These are phyloP conservation scores for Cephus pulcher DNA, from an alignment of 2,888 invertebrate species.

Conservation along the genomic window DNA sequence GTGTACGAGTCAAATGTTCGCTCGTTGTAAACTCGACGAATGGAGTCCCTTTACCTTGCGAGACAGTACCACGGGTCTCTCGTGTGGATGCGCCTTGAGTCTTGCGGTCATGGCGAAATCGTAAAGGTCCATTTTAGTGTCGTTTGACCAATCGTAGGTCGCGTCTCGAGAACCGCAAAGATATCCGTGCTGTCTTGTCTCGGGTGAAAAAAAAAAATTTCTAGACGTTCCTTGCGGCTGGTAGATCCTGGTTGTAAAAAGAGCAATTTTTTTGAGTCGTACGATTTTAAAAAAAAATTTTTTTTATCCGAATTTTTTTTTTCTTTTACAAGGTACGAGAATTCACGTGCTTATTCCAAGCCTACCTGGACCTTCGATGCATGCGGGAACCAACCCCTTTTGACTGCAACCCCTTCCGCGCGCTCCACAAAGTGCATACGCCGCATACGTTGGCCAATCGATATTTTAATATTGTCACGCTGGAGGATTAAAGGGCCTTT, in stretches of 20 bases:
- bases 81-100: background rate
- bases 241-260: background rate
- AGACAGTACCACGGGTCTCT: background rate
- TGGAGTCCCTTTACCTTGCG: background rate
- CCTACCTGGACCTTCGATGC: background rate
- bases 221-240: background rate
- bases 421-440: conserved; percentile 64
- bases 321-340: too few relatives aligned
- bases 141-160: background rate
- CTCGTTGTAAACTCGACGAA: background rate
- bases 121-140: background rate
- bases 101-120: background rate
- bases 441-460: conserved; percentile 65
- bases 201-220: background rate
- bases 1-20: background rate
- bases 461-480: conserved; percentile 66
- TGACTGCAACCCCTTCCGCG: conserved; percentile 11
- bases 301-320: too few relatives aligned
- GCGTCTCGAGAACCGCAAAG: background rate
- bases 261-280: too few relatives aligned
- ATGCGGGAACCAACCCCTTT: background rate
- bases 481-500: conserved; percentile 4
- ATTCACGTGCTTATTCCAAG: background rate
- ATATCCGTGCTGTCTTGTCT: background rate
- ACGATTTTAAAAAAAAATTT: too few relatives aligned